Percentiles rank a stretch among this genome's conserved stretches.
phyloP scores from a whole-genome alignment of 2,797 vertebrate genomes.

The Catamblyrhynchus diadema region DNA sequence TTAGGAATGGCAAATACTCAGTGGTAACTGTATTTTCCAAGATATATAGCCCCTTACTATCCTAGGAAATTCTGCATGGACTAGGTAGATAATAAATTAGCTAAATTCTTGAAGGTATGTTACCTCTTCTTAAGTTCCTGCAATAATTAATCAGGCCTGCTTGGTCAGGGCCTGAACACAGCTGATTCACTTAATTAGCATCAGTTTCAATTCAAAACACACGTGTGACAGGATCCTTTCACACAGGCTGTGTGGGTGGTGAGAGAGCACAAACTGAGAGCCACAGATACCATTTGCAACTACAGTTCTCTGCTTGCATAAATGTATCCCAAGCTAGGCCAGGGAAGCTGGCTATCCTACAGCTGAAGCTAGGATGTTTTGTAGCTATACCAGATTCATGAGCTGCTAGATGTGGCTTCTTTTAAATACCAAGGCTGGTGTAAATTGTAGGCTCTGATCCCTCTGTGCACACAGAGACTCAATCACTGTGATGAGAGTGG shows the following conservation, averaged over 20 bases:
- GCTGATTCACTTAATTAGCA: neutral
- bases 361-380: neutral
- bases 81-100: neutral
- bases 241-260: neutral
- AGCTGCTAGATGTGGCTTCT: neutral
- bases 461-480: neutral
- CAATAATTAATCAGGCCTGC: neutral
- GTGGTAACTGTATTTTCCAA: neutral
- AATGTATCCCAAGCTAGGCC: neutral
- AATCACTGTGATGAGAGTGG: neutral
- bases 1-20: neutral
- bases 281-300: rapidly evolving
- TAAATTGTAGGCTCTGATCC: neutral
- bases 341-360: neutral
- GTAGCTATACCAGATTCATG: neutral
- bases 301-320: neutral
- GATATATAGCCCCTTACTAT: neutral
- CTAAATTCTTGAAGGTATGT: neutral
- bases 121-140: neutral
- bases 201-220: neutral
- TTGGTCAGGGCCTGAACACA: neutral
- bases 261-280: neutral
- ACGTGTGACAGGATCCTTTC: neutral
- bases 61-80: neutral
- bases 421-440: neutral